Evolutionary conservation across 2,113 vertebrate genomes (phyloP).

Genomic region (Siphamia tubifer): DNA sequence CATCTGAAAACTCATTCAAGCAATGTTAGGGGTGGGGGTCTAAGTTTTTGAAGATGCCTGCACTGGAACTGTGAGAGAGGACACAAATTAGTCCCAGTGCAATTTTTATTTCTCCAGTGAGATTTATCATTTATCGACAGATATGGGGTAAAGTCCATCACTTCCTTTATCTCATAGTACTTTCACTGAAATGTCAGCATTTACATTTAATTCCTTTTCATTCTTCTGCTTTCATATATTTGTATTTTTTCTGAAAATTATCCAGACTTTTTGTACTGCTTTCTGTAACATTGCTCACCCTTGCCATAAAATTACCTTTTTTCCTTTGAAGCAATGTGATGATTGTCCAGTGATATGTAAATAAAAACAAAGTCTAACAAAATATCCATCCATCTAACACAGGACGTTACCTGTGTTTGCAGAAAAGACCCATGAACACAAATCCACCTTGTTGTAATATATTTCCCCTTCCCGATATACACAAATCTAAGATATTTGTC

Average conservation of each 20-base stretch:
- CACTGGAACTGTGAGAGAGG: neutral
- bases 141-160: neutral
- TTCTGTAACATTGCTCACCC: too few species aligned
- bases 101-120: neutral
- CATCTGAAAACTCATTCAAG: constrained; percentile 14
- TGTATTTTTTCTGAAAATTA: neutral
- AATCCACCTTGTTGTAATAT: too few species aligned
- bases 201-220: neutral
- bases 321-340: neutral
- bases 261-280: neutral
- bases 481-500: too few species aligned
- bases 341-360: neutral
- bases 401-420: too few species aligned
- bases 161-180: neutral
- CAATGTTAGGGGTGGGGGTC: neutral
- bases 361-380: too few species aligned
- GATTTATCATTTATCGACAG: neutral
- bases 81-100: neutral
- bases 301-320: neutral
- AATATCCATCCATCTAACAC: too few species aligned
- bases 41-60: constrained; percentile 12
- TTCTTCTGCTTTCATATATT: neutral
- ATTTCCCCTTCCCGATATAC: too few species aligned
- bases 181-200: neutral
- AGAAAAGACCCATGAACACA: too few species aligned